Base-by-base conservation (phyloP, 2,113 vertebrate species). In the Eurypyga helias region DNA sequence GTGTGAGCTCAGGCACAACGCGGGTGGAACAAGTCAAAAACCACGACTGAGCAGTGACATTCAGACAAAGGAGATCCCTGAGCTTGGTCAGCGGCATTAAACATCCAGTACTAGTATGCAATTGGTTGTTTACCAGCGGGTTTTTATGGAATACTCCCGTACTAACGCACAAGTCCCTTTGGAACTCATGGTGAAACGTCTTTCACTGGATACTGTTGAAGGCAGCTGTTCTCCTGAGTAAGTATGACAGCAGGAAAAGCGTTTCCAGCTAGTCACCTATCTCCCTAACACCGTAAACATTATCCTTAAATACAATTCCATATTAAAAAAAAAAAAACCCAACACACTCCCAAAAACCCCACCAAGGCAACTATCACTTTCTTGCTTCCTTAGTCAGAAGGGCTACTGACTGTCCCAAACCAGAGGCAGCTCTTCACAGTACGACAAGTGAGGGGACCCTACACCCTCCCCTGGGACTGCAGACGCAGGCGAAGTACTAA, bases 1-100 rank as follows among this genome's bases (percentile, higher is more conserved):
- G 33, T 2, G 3, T 1, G 10, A 86, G 16, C 25, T 67, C 7
- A 60, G 29, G 43, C 10, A 33, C 0, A 2, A 34, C 0, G 0
- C 1, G 31, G 48, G 43, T 15, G 12, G 29, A 75, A 48, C 21
- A 21, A 34, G 28, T 1, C 21, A 76, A 80, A 78, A 89, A 62
- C 1, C 17, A 33, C 0, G 11, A 34, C 16, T 24, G 21, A 82
- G 19, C 48, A 70, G 19, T 3, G 26, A 41, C 34, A 71, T 2
- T 34, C 38, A 79, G 45, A 31, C 29, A 73, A 57, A 41, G 10
- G 9, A 87, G 34, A 54, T 21, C 41, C 48, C 29, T 0, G 4
- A 55, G 21, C 23, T 48, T 41, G 16, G 21, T 36, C 24, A 24
- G 36, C 18, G 19, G 31, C 69, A 65, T 18, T 29, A 25, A 46